phyloP scores from a whole-genome alignment of 2,888 invertebrate genomes.

The Frankliniella intonsa region DNA sequence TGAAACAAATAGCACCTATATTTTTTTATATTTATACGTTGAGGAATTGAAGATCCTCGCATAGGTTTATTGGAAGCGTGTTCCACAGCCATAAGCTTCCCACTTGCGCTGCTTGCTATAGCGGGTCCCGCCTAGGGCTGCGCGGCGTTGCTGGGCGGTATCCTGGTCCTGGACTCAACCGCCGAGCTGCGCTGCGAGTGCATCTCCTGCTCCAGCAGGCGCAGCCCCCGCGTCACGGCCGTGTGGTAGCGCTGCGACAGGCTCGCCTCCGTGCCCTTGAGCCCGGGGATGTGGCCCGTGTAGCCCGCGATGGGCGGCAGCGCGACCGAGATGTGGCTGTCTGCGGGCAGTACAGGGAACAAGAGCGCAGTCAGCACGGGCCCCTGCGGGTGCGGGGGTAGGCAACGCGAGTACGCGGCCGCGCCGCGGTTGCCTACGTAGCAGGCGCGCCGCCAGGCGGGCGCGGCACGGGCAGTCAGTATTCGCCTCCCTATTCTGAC shows the following conservation, averaged over 20 bases:
- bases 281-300: constrained; percentile 66
- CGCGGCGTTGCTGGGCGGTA: constrained; percentile 3
- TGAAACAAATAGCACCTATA: no score
- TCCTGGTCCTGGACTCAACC: not conserved
- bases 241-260: constrained; percentile 64
- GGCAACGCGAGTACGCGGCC: no score
- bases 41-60: no score
- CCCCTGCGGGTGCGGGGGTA: no score
- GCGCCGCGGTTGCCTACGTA: no score
- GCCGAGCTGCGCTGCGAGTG: not conserved
- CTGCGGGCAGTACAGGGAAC: constrained; percentile 46
- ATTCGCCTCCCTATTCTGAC: no score
- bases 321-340: constrained; percentile 59
- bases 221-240: constrained; percentile 60
- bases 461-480: no score
- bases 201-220: constrained; percentile 53
- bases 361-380: not conserved
- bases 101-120: no score
- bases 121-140: not conserved
- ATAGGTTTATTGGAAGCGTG: no score
- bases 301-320: constrained; percentile 68
- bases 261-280: constrained; percentile 62
- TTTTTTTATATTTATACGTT: no score
- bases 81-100: no score
- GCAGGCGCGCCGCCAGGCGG: no score